Base-by-base conservation (phyloP, 1,140 invertebrate genomes). In the Sitodiplosis mosellana region DNA sequence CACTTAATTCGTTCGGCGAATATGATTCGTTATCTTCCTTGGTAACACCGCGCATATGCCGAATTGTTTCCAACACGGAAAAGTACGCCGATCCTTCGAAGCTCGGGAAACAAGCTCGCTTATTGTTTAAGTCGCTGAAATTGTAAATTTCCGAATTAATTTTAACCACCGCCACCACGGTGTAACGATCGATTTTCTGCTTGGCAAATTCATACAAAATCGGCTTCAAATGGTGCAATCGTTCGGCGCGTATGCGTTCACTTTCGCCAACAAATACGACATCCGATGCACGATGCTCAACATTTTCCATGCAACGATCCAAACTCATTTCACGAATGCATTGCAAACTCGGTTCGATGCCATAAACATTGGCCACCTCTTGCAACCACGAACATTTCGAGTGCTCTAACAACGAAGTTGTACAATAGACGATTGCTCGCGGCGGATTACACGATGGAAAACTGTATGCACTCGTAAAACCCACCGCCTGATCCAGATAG, bases 361-460 rank as follows among this genome's bases (percentile, higher is more conserved):
- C 80, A 54, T 81, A 76, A 1, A 80, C 76, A 2, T 72, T 65
- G 0, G 78, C 73, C 0, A 77, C 77, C 55, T 82, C 76, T 51
- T 74, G 70, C 53, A 87, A 55, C 76, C 78, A 82, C 10, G 74
- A 69, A 55, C 86, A 89, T 55, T 88, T 87, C 27, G 72, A 69
- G 33, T 74, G 70, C 49, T 80, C 78, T 1, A 78, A 56, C 34
- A 76, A 69, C 0, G 77, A 77, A 0, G 72, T 71, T 0, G 78
- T 78, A 53, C 80, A 83, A 38, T 80, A 65, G 0, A 69, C 68
- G 27, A 78, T 68, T 19, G 72, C 69, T 6, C 78, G 67, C 0
- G 76, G 73, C 0, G 78, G 78, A 56, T 73, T 71, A 54, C 80
- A 83, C 1, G 71, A 69, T 1, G 68, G 65, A 49, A 73, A 74